phyloP scores from a whole-genome alignment of 2,888 invertebrate genomes.

The Ochropleura plecta region DNA sequence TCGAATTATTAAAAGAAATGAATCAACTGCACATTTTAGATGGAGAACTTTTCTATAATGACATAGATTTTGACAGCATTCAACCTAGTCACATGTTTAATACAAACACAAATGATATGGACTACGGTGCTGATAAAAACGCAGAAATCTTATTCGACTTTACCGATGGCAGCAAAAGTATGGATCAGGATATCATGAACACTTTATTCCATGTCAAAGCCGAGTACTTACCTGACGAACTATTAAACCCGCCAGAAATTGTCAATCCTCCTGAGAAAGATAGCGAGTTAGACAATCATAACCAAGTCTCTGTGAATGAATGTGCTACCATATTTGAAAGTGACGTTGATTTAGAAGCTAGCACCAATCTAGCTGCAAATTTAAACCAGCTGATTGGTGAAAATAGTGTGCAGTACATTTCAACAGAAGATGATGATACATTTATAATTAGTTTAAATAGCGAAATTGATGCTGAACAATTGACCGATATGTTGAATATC shows the following conservation, averaged over 20 bases:
- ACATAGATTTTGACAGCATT: constrained; percentile 85
- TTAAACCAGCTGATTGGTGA: constrained; percentile 87
- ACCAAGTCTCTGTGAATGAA: constrained; percentile 80
- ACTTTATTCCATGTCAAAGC: constrained; percentile 79
- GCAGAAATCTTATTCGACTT: constrained; percentile 82
- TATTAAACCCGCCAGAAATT: constrained; percentile 77
- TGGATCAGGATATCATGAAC: constrained; percentile 85
- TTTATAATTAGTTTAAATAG: constrained; percentile 87
- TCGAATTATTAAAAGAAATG: constrained; percentile 86
- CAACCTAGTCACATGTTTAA: constrained; percentile 83
- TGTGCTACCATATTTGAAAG: constrained; percentile 88
- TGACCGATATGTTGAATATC: constrained; percentile 87
- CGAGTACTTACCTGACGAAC: constrained; percentile 80
- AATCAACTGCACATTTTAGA: constrained; percentile 85
- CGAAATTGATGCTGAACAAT: constrained; percentile 85
- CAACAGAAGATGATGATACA: constrained; percentile 87
- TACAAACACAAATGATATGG: constrained; percentile 78
- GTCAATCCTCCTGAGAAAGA: constrained; percentile 66
- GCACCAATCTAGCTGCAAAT: constrained; percentile 86
- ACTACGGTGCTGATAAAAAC: constrained; percentile 77
- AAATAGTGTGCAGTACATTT: constrained; percentile 86
- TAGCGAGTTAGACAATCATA: constrained; percentile 67
- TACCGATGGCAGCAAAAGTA: constrained; percentile 75
- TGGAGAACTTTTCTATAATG: constrained; percentile 85
- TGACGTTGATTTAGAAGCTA: constrained; percentile 87